A percentile compares a stretch with the other conserved stretches of the same genome.
These are phyloP conservation scores for Rhaphigaster nebulosa DNA, from an alignment of 2,888 invertebrate species.

Conservation along the genomic window DNA sequence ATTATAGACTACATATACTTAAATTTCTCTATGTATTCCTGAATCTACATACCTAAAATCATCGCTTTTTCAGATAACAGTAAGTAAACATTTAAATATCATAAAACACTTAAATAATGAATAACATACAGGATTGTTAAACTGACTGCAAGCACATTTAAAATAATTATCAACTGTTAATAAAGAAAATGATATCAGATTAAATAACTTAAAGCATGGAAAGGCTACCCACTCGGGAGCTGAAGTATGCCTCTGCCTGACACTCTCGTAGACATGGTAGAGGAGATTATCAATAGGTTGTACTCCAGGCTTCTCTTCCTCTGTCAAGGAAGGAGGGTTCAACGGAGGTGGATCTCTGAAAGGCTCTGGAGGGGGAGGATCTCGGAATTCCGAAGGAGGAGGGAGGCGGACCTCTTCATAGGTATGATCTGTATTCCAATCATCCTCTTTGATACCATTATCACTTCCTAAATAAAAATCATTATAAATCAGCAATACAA, in stretches of 20 bases:
- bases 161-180: not conserved
- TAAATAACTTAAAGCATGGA: too few relatives aligned
- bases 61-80: too few relatives aligned
- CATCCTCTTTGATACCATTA: slow-evolving; percentile 56
- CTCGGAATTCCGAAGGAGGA: slow-evolving; percentile 88
- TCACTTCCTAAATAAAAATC: slow-evolving; percentile 43
- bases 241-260: slow-evolving; percentile 67
- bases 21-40: too few relatives aligned
- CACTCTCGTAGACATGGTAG: slow-evolving; percentile 85
- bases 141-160: not conserved
- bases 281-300: slow-evolving; percentile 79
- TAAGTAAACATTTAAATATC: too few relatives aligned
- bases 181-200: not conserved
- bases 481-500: not conserved
- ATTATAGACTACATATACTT: too few relatives aligned
- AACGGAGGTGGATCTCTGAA: slow-evolving; percentile 70
- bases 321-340: slow-evolving; percentile 66
- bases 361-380: slow-evolving; percentile 81
- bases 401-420: slow-evolving; percentile 77
- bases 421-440: slow-evolving; percentile 64
- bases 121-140: too few relatives aligned
- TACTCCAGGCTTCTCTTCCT: slow-evolving; percentile 55
- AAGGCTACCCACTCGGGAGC: slow-evolving; percentile 38
- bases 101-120: too few relatives aligned
- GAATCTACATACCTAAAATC: too few relatives aligned